Evolutionary conservation across 1,140 invertebrate genomes (phyloP).

Genomic region (Cotesia vestalis): DNA sequence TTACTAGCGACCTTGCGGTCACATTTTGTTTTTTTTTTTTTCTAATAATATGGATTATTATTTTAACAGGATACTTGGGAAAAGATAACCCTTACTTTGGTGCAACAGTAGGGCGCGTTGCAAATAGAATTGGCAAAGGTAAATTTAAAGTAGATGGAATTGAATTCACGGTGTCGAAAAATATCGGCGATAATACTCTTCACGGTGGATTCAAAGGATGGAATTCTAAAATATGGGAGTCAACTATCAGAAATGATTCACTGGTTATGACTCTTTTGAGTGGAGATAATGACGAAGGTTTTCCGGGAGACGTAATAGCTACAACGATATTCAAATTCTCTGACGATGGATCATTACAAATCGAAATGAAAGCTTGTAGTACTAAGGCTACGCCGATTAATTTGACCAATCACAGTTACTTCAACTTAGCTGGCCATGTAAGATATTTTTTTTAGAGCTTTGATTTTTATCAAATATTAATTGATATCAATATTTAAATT

Average conservation of each 20-base stretch:
- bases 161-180: constrained; percentile 77
- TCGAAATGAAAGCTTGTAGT: constrained; percentile 78
- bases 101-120: constrained; percentile 86
- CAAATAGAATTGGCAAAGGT: constrained; percentile 82
- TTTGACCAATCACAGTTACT: constrained; percentile 93
- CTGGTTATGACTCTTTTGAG: constrained; percentile 71
- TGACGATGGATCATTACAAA: constrained; percentile 74
- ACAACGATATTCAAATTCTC: constrained; percentile 78
- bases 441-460: constrained; percentile 39
- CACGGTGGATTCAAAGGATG: constrained; percentile 91
- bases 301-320: constrained; percentile 79
- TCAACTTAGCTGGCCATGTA: constrained; percentile 89
- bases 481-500: constrained; percentile 37
- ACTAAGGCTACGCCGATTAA: constrained; percentile 86
- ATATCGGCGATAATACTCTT: constrained; percentile 77
- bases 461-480: neutral
- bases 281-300: constrained; percentile 86
- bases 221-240: constrained; percentile 79
- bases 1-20: too few relatives aligned
- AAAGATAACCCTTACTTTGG: constrained; percentile 83
- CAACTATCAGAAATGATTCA: constrained; percentile 44
- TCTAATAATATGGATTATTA: neutral
- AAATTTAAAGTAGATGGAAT: constrained; percentile 75
- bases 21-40: neutral
- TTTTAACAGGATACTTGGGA: constrained; percentile 69